Conservation (phyloP, 2,797 vertebrate species). For the Carcharodon carcharias region DNA sequence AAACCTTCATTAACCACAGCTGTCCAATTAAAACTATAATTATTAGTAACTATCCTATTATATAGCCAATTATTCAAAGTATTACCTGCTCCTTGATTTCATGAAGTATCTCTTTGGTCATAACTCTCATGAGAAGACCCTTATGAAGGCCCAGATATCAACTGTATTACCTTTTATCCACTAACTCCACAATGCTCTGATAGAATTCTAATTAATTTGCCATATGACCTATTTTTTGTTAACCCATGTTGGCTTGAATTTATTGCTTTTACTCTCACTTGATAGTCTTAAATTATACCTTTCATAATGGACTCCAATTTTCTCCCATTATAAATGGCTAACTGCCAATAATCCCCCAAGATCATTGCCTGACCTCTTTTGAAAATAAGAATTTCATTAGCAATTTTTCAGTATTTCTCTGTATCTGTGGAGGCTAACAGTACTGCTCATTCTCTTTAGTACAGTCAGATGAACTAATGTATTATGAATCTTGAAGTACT, state of each 20-base stretch:
- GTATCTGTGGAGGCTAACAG: background rate
- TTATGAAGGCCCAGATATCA: background rate
- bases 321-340: background rate
- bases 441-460: background rate
- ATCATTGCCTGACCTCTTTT: background rate
- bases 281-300: background rate
- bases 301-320: background rate
- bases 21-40: conserved; percentile 6
- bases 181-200: background rate
- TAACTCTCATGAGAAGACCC: background rate
- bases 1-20: background rate
- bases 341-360: background rate
- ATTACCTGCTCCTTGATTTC: background rate
- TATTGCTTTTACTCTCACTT: conserved; percentile 2
- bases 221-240: background rate
- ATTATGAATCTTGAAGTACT: background rate
- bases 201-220: conserved; percentile 13
- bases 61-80: background rate
- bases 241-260: background rate
- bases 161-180: conserved; percentile 10
- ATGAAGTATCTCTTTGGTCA: background rate
- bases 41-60: background rate
- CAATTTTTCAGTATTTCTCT: background rate
- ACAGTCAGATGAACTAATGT: background rate
- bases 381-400: background rate